Evolutionary conservation across 2,113 vertebrate genomes (phyloP).

Genomic region (Leuciscus idus): DNA sequence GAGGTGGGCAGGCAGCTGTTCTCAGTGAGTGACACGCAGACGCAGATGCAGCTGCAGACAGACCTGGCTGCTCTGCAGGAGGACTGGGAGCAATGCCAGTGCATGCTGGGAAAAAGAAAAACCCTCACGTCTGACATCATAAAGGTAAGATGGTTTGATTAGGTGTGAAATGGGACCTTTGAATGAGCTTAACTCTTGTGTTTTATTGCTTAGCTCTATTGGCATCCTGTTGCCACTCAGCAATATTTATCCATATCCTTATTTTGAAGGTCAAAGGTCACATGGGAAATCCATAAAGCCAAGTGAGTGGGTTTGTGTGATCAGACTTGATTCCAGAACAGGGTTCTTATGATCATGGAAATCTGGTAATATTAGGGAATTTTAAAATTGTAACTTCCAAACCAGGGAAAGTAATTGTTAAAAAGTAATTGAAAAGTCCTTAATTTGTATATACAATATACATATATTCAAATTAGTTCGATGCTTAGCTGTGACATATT

Average conservation of each 20-base stretch:
- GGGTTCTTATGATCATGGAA: background rate
- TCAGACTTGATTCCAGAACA: background rate
- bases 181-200: background rate
- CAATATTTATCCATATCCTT: background rate
- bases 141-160: constrained; percentile 67
- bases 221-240: background rate
- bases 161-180: background rate
- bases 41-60: constrained; percentile 70
- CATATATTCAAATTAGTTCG: background rate
- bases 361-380: background rate
- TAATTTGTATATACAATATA: background rate
- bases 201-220: background rate
- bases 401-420: background rate
- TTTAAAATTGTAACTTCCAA: background rate
- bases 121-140: constrained; percentile 68
- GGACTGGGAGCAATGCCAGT: constrained; percentile 77
- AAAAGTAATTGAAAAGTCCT: background rate
- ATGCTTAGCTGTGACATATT: background rate
- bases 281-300: background rate
- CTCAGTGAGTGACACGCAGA: constrained; percentile 66
- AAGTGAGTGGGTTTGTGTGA: background rate
- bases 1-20: constrained; percentile 82
- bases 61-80: constrained; percentile 80
- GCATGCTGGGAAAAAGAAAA: constrained; percentile 72
- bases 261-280: constrained; percentile 22